Evolutionary conservation across 1,140 invertebrate species (phyloP), one percentile per base, ranked within the genome.

Genomic region (Drosophila ananassae): DNA sequence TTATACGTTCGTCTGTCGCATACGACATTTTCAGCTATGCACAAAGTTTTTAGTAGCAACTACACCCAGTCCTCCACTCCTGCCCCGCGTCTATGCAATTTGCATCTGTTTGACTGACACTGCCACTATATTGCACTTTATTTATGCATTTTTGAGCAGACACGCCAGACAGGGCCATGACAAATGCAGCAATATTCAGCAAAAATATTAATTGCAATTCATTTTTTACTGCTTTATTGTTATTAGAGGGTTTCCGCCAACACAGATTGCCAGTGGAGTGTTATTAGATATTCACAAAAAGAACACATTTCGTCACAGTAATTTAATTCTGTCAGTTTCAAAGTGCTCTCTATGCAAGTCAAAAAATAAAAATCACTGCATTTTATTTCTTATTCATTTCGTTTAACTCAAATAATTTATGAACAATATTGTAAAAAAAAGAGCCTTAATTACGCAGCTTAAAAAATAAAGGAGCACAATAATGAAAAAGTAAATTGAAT

Each of bases 111-210:
- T 32, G 50, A 44, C 37, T 24, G 8, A 12, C 21, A 7, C 13
- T 30, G 67, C 64, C 55, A 69, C 67, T 57, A 69, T 69, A 69
- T 69, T 69, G 67, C 51, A 73, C 71, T 73, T 63, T 73, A 63
- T 73, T 73, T 73, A 62, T 73, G 51, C 41, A 73, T 73, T 28
- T 73, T 73, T 73, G 52, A 73, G 34, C 22, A 32, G 32, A 56
- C 30, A 57, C 25, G 32, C 52, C 30, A 37, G 12, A 39, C 22
- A 24, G 51, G 64, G 32, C 64, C 46, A 24, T 55, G 64, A 69
- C 66, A 68, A 47, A 48, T 57, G 67, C 12, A 47, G 10, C 34
- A 48, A 47, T 68, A 12, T 57, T 30, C 51, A 37, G 66, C 66
- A 55, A 51, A 47, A 69, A 44, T 54, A 62, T 69, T 69, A 69